Base-by-base conservation (phyloP, 2,113 vertebrate genomes). In the Pagrus major region DNA sequence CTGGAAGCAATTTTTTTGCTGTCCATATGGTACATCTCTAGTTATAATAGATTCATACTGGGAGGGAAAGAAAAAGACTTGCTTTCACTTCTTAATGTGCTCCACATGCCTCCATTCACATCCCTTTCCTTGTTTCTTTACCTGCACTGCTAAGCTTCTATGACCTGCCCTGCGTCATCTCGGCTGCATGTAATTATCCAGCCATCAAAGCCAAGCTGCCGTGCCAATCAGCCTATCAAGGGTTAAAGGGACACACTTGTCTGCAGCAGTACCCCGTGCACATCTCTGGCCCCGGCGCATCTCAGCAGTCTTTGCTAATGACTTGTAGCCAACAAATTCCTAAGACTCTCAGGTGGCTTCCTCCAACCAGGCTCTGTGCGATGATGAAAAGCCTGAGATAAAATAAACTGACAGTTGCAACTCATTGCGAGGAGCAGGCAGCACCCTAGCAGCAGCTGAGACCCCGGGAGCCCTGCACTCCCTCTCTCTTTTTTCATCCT, bases 321-420 rank as follows among this genome's bases (percentile, higher is more conserved):
- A 99, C 96, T 97, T 95, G 96, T 96, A 97, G 97, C 95, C 96
- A 94, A 94, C 92, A 95, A 96, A 96, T 96, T 95, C 95, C 95
- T 94, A 93, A 95, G 95, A 96, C 96, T 98, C 97, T 98, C 96
- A 96, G 97, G 97, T 98, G 97, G 96, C 95, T 97, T 96, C 96
- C 95, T 95, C 94, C 94, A 93, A 95, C 96, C 96, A 93, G 96
- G 96, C 96, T 95, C 94, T 95, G 95, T 93, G 94, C 92, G 86
- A 96, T 98, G 98, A 99, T 99, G 97, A 99, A 99, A 99, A 97
- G 97, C 94, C 94, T 91, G 92, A 96, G 96, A 96, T 98, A 98
- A 99, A 97, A 98, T 96, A 96, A 97, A 96, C 96, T 98, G 98
- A 98, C 98, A 98, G 97, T 97, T 97, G 96, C 97, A 97, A 96